A percentile compares a stretch with the other conserved stretches of the same genome.
These are phyloP conservation scores for Rhinoptilus africanus DNA, from an alignment of 2,113 vertebrate genomes.

Conservation along the genomic window DNA sequence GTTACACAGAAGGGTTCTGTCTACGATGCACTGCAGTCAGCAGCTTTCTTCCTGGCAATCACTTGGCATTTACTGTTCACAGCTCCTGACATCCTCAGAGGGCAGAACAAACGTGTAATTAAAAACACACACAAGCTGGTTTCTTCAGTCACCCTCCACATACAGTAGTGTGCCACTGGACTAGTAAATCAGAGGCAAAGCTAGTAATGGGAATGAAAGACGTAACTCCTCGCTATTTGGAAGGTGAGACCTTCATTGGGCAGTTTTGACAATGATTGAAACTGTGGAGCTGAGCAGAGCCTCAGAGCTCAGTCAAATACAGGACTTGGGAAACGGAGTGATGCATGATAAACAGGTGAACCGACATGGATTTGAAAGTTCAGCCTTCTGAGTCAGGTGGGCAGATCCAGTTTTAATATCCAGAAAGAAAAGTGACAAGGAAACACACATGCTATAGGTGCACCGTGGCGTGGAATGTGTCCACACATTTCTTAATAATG, in stretches of 20 bases:
- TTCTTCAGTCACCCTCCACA: neutral
- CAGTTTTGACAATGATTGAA: neutral
- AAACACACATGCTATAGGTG: neutral
- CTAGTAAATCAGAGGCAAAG: neutral
- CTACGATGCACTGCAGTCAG: conserved; percentile 14
- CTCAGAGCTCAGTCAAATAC: neutral
- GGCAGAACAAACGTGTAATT: conserved; percentile 25
- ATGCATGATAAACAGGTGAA: neutral
- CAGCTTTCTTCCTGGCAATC: conserved; percentile 45
- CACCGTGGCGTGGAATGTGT: neutral
- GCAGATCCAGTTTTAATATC: neutral
- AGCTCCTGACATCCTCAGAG: conserved; percentile 43
- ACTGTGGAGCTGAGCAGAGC: neutral
- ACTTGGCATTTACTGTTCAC: conserved; percentile 53
- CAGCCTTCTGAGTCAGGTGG: neutral
- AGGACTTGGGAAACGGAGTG: neutral
- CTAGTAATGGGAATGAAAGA: neutral
- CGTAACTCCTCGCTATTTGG: neutral
- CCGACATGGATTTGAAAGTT: neutral
- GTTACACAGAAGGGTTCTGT: conserved; percentile 38
- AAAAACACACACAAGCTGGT: neutral
- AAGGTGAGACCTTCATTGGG: neutral
- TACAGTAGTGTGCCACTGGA: neutral
- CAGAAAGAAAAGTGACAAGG: neutral
- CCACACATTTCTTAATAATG: neutral